Base-by-base conservation (phyloP, 2,113 vertebrate genomes). In the Atrichornis clamosus region DNA sequence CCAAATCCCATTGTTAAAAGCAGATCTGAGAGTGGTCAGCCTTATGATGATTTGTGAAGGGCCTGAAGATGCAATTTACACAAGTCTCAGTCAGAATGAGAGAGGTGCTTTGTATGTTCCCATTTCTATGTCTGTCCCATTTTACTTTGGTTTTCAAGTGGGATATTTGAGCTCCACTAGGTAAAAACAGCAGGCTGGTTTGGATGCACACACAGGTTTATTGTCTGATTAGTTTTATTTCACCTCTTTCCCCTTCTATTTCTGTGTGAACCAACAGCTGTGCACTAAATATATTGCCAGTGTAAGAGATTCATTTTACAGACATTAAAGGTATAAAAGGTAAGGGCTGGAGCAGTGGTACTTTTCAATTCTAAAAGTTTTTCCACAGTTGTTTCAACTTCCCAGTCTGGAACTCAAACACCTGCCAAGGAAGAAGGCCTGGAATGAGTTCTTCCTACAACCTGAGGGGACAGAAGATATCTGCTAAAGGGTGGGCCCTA, bases 91-190 rank as follows among this genome's bases (percentile, higher is more conserved):
- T 62, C 32, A 89, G 56, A 77, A 67, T 27, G 22, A 84, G 22
- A 22, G 20, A 80, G 24, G 22, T 67, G 41, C 20, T 93, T 87
- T 70, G 9, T 56, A 59, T 35, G 4, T 55, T 91, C 32, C 46
- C 27, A 13, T 59, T 89, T 93, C 80, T 79, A 9, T 39, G 10
- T 41, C 26, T 39, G 19, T 49, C n/a, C 22, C 44, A 58, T 88
- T 94, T 87, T 59, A 64, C 24, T 52, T 86, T 52, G 59, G 26
- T 33, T 88, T 94, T 90, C 76, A 92, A 62, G 56, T 50, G 32
- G 60, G 30, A 49, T 70, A 70, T 27, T 52, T 63, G 50, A 79
- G 37, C 9, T 22, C 11, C 78, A n/a, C 10, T 65, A 65, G 6
- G 6, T 49, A 56, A 90, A 44, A 93, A 68, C 50, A 72, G 15